A percentile compares a stretch with the other conserved stretches of the same genome.
These are phyloP conservation scores for Halcyon smyrnensis DNA, from an alignment of 2,797 vertebrate species.

Conservation along the genomic window DNA sequence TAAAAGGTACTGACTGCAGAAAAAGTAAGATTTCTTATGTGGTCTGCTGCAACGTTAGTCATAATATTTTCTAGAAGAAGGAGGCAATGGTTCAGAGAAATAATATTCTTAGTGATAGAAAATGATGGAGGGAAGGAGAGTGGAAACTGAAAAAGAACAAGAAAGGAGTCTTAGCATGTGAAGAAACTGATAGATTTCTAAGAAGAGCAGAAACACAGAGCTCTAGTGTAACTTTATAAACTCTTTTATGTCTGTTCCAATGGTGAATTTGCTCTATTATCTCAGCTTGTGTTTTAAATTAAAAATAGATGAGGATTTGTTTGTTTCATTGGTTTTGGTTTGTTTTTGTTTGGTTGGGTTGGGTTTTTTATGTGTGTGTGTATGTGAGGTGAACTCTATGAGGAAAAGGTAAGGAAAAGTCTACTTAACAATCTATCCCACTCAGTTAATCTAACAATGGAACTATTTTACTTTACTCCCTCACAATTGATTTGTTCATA, in stretches of 20 bases:
- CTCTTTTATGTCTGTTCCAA: background rate
- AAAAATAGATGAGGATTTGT: background rate
- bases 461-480: background rate
- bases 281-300: background rate
- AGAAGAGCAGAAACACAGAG: background rate
- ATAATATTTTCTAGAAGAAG: background rate
- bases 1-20: background rate
- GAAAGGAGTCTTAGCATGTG: background rate
- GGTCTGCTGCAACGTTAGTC: accelerated
- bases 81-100: background rate
- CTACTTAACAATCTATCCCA: background rate
- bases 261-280: background rate
- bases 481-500: accelerated
- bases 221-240: background rate
- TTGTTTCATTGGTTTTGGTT: accelerated
- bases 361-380: background rate
- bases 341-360: no score
- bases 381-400: background rate
- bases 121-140: background rate
- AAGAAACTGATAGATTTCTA: background rate
- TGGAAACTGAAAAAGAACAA: background rate
- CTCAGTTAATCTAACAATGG: background rate
- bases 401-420: background rate
- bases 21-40: background rate
- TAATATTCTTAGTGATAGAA: background rate